phyloP scores from a whole-genome alignment of 2,113 vertebrate species.

The Petaurus breviceps region DNA sequence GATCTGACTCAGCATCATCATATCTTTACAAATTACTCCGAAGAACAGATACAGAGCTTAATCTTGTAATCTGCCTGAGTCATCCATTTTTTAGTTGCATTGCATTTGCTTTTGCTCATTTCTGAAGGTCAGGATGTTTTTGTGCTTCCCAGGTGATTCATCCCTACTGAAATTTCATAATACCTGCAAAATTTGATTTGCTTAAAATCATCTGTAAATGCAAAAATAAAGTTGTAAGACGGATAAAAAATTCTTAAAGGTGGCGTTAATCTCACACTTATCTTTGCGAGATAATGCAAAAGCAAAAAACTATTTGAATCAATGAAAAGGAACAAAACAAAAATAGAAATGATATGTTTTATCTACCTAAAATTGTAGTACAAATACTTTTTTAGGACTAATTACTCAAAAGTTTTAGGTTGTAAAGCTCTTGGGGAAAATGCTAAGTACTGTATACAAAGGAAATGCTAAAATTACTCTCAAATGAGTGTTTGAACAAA shows the following conservation, averaged over 20 bases:
- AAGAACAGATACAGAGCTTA: conserved; percentile 49
- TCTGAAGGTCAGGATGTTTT: conserved; percentile 55
- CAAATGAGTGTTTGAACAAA: not conserved
- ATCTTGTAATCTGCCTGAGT: conserved; percentile 60
- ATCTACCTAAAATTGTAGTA: not conserved
- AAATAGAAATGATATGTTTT: not conserved
- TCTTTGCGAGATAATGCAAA: not conserved
- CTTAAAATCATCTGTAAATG: conserved; percentile 40
- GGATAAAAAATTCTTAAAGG: not conserved
- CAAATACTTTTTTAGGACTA: conserved; percentile 29
- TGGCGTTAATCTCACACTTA: not conserved
- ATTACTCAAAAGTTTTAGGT: conserved; percentile 35
- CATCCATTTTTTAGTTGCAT: conserved; percentile 55
- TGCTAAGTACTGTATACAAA: not conserved
- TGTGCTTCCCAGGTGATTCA: conserved; percentile 17
- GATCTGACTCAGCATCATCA: conserved; percentile 1
- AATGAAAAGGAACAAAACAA: not conserved
- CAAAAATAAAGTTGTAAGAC: conserved; percentile 23
- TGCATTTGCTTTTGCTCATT: conserved; percentile 28
- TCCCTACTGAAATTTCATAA: conserved; percentile 5
- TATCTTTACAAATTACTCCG: not conserved
- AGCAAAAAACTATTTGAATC: not conserved
- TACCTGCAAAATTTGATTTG: conserved; percentile 29
- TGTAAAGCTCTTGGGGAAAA: conserved; percentile 43
- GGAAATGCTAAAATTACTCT: conserved; percentile 23